Conservation (phyloP, 2,888 invertebrate species). For the Lasioglossum lativentre region DNA sequence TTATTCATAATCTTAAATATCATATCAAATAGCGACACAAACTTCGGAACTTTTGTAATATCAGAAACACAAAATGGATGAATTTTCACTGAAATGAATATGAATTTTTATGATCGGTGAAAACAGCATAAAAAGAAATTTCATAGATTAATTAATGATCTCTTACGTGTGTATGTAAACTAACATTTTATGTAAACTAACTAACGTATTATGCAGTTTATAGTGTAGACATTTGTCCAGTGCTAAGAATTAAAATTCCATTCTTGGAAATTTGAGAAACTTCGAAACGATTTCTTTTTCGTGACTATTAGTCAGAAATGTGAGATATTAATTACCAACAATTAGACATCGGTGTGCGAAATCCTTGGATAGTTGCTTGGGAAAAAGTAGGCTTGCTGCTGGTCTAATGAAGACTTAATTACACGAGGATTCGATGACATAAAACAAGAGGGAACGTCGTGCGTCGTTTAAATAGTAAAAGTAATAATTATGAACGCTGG, state of each 20-base stretch:
- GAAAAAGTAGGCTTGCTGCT: background rate
- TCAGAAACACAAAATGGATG: too few relatives aligned
- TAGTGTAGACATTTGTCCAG: background rate
- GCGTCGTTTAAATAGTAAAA: conserved; percentile 16
- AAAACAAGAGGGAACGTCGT: background rate
- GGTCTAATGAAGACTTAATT: background rate
- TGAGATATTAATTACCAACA: background rate
- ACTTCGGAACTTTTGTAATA: too few relatives aligned
- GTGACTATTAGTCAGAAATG: background rate
- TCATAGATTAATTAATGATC: too few relatives aligned
- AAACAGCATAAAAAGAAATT: too few relatives aligned
- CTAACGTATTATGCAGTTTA: background rate
- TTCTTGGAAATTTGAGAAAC: background rate
- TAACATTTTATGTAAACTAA: too few relatives aligned
- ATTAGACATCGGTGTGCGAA: background rate
- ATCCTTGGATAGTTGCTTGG: background rate
- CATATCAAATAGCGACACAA: too few relatives aligned
- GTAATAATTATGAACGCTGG: conserved; percentile 2
- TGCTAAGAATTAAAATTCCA: background rate
- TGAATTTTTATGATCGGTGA: too few relatives aligned
- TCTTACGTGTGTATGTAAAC: too few relatives aligned
- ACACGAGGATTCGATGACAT: background rate
- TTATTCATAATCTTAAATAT: too few relatives aligned
- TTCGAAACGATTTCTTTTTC: background rate
- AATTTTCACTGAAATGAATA: too few relatives aligned